phyloP scores from a whole-genome alignment of 2,888 invertebrate genomes.

The Gortyna flavago region DNA sequence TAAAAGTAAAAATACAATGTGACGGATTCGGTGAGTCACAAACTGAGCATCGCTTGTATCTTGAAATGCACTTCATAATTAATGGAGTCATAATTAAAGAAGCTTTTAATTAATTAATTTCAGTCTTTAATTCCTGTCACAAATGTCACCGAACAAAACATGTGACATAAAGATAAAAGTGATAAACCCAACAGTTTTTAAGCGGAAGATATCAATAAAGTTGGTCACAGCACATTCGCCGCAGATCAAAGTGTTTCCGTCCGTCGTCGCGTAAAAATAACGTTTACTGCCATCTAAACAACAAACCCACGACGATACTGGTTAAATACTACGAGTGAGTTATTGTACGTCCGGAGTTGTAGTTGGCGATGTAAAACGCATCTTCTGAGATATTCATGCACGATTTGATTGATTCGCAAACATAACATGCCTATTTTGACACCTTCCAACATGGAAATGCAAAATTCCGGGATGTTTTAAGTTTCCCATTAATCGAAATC shows the following conservation, averaged over 20 bases:
- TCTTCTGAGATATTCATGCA: background rate
- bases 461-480: background rate
- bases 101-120: conserved; percentile 20
- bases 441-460: background rate
- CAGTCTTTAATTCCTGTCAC: conserved; percentile 16
- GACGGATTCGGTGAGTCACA: no score
- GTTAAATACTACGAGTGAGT: conserved; percentile 45
- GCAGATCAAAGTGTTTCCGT: conserved; percentile 70
- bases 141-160: conserved; percentile 11
- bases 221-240: conserved; percentile 61
- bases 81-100: conserved; percentile 6
- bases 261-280: conserved; percentile 76
- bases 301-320: conserved; percentile 65
- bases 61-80: background rate
- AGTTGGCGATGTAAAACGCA: background rate
- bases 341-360: conserved; percentile 1
- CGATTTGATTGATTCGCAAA: background rate
- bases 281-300: conserved; percentile 77
- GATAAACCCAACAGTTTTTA: conserved; percentile 25
- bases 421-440: background rate
- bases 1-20: no score
- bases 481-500: background rate
- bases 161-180: conserved; percentile 42
- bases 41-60: no score
- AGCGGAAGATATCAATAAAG: conserved; percentile 72